Evolutionary conservation across 2,888 invertebrate genomes (phyloP).

Genomic region (Nephrotoma guestfalica): DNA sequence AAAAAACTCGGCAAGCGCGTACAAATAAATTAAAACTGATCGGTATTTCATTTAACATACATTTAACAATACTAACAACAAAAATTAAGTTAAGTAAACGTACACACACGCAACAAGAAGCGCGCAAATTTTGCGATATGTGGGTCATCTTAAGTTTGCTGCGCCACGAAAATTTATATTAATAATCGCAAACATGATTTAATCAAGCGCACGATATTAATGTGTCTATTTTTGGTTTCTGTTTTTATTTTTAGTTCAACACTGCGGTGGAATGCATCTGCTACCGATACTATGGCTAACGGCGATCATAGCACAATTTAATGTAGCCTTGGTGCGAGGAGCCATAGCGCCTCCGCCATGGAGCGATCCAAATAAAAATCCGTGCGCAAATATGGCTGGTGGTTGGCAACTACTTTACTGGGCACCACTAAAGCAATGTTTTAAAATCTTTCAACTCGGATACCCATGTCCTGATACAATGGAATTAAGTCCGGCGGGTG

Average conservation of each 20-base stretch:
- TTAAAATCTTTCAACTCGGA: slow-evolving; percentile 71
- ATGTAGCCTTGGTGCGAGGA: slow-evolving; percentile 12
- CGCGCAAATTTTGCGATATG: background rate
- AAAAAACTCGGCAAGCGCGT: background rate
- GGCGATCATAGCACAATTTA: background rate
- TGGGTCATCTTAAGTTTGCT: background rate
- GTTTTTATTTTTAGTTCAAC: background rate
- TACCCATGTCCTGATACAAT: slow-evolving; percentile 73
- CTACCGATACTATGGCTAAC: slow-evolving; percentile 4
- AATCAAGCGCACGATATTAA: background rate
- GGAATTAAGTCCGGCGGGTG: slow-evolving; percentile 53
- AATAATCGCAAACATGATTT: background rate
- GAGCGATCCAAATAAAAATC: slow-evolving; percentile 69
- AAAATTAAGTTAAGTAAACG: background rate
- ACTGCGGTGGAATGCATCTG: slow-evolving; percentile 3
- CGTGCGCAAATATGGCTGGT: slow-evolving; percentile 62
- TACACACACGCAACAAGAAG: background rate
- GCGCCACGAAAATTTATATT: background rate
- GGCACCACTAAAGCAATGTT: slow-evolving; percentile 71
- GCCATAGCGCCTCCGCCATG: slow-evolving; percentile 70
- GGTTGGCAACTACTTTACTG: slow-evolving; percentile 80
- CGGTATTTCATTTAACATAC: background rate
- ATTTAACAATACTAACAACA: background rate
- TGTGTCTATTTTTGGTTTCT: background rate
- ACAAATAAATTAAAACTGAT: background rate